Percentiles rank a stretch among this genome's conserved stretches.
These are phyloP conservation scores for Temnopleurus reevesii DNA, from an alignment of 53 echinoderm and acorn worm genomes.

Conservation along the genomic window DNA sequence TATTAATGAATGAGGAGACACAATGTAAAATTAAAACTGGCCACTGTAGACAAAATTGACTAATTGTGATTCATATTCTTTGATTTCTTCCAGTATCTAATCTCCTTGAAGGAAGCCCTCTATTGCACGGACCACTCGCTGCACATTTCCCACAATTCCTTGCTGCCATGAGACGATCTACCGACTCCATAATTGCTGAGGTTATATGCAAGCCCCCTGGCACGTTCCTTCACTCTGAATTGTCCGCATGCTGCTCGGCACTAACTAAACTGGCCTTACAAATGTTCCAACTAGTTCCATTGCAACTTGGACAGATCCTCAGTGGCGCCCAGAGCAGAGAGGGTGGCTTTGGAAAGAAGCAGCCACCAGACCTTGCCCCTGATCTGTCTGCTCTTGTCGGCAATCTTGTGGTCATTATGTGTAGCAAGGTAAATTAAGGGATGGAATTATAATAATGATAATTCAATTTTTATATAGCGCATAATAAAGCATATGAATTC, in stretches of 20 bases:
- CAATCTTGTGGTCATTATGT: constrained; percentile 59
- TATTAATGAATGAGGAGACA: too few relatives aligned
- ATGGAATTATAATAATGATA: too few relatives aligned
- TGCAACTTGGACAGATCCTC: constrained; percentile 43
- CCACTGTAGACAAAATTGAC: too few relatives aligned
- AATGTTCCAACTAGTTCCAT: constrained; percentile 52
- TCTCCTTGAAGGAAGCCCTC: constrained; percentile 69
- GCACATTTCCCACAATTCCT: constrained; percentile 60
- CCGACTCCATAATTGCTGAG: not conserved
- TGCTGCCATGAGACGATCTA: constrained; percentile 3
- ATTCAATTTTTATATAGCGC: too few relatives aligned
- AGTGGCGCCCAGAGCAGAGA: not conserved
- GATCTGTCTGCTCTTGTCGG: constrained; percentile 53
- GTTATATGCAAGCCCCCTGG: not conserved
- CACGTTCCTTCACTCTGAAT: not conserved
- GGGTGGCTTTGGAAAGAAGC: not conserved
- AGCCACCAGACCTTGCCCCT: not conserved
- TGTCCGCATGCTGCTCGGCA: not conserved
- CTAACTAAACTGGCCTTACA: constrained; percentile 61
- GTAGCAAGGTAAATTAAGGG: constrained; percentile 64
- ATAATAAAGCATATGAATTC: too few relatives aligned
- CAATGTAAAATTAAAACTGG: too few relatives aligned
- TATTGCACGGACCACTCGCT: constrained; percentile 48
- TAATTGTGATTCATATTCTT: too few relatives aligned
- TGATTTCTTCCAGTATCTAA: constrained; percentile 66